Evolutionary conservation across 2,888 invertebrate genomes (phyloP).

Genomic region (Rhyacophila evoluta): DNA sequence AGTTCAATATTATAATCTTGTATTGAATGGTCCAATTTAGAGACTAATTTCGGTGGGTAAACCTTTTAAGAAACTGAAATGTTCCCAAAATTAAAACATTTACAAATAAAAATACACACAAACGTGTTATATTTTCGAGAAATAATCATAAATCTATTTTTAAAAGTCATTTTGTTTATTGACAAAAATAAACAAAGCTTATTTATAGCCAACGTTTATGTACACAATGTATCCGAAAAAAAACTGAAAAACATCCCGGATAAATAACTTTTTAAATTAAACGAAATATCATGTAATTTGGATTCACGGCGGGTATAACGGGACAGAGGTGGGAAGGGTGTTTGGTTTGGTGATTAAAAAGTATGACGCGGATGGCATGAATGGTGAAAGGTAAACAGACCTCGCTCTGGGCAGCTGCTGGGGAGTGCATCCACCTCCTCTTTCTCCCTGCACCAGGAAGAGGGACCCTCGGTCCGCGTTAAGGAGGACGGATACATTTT

Average conservation of each 20-base stretch:
- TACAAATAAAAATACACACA: too few relatives aligned
- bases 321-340: not conserved
- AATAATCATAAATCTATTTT: too few relatives aligned
- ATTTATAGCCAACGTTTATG: too few relatives aligned
- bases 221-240: not conserved
- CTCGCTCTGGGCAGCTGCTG: slow-evolving; percentile 57
- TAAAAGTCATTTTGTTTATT: too few relatives aligned
- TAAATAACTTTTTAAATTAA: not conserved
- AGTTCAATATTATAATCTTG: too few relatives aligned
- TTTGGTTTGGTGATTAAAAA: not conserved
- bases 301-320: not conserved
- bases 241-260: not conserved
- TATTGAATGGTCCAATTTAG: too few relatives aligned
- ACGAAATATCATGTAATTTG: not conserved
- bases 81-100: too few relatives aligned
- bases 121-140: too few relatives aligned
- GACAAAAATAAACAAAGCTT: too few relatives aligned
- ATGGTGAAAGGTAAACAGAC: slow-evolving; percentile 27
- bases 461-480: slow-evolving; percentile 94
- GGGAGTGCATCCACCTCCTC: slow-evolving; percentile 60
- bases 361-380: not conserved
- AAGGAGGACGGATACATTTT: slow-evolving; percentile 92
- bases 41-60: too few relatives aligned
- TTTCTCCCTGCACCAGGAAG: slow-evolving; percentile 87
- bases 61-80: too few relatives aligned